These are phyloP conservation scores for Istiophorus platypterus DNA, from an alignment of 2,113 vertebrate genomes.

Conservation along the genomic window DNA sequence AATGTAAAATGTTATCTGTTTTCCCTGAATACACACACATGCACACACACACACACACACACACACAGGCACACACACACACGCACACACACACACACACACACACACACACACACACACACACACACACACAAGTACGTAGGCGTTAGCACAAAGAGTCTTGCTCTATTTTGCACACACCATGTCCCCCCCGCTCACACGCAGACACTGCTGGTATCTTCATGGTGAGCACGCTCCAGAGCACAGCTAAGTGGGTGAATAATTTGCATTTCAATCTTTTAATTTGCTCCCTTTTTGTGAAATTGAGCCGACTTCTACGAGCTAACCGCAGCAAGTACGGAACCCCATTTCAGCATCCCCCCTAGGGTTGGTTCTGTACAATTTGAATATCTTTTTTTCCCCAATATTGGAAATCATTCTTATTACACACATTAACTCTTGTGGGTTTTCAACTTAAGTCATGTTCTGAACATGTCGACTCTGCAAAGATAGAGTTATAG, in stretches of 20 bases:
- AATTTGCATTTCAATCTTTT: conserved; percentile 72
- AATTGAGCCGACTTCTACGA: conserved; percentile 60
- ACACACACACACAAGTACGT: neutral
- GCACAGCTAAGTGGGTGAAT: conserved; percentile 56
- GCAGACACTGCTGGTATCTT: conserved; percentile 32
- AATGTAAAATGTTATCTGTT: conserved; percentile 30
- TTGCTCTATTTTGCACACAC: conserved; percentile 1
- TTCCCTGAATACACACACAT: conserved; percentile 2
- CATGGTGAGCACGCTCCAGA: conserved; percentile 37
- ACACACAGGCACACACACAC: neutral
- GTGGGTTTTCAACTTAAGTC: conserved; percentile 32
- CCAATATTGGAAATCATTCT: conserved; percentile 43
- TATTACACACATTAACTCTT: conserved; percentile 49
- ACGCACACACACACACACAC: too few species aligned
- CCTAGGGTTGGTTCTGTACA: conserved; percentile 45
- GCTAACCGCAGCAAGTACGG: conserved; percentile 36
- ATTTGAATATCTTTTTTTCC: conserved; percentile 49
- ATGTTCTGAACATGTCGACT: conserved; percentile 49
- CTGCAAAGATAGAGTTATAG: conserved; percentile 47
- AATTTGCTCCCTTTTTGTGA: conserved; percentile 67
- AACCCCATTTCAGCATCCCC: conserved; percentile 47
- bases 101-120: too few species aligned
- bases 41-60: neutral
- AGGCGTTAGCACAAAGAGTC: conserved; percentile 19
- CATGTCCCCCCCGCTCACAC: neutral